Evolutionary conservation across 1,140 invertebrate species (phyloP).

Genomic region (Leptinotarsa defecta): DNA sequence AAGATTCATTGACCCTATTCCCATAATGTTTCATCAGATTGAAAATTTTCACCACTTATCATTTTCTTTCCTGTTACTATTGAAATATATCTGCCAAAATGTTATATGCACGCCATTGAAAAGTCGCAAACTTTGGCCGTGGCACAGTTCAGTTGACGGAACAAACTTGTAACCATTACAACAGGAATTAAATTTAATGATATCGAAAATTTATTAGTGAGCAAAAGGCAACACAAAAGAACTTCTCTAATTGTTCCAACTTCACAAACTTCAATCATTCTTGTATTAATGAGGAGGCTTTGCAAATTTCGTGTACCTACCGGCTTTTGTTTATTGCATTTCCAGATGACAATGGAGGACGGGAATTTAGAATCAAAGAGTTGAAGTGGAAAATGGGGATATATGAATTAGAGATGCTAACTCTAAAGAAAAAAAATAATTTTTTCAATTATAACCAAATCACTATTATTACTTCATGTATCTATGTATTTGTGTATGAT

Average conservation of each 20-base stretch:
- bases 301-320: slow-evolving; percentile 20
- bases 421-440: neutral
- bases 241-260: slow-evolving; percentile 27
- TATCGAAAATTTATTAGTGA: slow-evolving; percentile 41
- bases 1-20: too few species aligned
- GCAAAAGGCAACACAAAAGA: slow-evolving; percentile 34
- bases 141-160: slow-evolving; percentile 26
- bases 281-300: slow-evolving; percentile 25
- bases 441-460: too few species aligned
- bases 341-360: neutral
- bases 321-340: slow-evolving; percentile 22
- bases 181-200: slow-evolving; percentile 43
- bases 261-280: slow-evolving; percentile 26
- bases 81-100: neutral
- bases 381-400: neutral
- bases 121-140: slow-evolving; percentile 10
- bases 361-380: neutral
- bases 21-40: too few species aligned
- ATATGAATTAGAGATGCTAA: neutral
- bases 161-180: slow-evolving; percentile 41
- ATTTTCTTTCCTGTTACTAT: neutral
- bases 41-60: too few species aligned
- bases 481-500: too few species aligned
- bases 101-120: neutral
- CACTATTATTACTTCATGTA: too few species aligned